A percentile compares a stretch with the other conserved stretches of the same genome.
Evolutionary conservation across 2,113 vertebrate genomes (phyloP).

Genomic region (Agapornis roseicollis): DNA sequence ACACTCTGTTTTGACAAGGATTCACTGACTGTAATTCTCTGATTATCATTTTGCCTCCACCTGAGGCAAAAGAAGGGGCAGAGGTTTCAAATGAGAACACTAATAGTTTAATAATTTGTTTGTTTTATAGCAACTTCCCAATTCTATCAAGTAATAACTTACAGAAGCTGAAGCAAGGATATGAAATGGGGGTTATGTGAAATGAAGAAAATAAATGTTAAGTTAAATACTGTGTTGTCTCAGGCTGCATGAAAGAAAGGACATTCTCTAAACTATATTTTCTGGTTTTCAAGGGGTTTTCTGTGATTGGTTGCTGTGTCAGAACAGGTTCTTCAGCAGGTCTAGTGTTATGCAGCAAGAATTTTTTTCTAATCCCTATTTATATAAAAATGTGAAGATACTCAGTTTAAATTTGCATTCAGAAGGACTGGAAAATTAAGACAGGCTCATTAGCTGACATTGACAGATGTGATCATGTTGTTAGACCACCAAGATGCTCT

Average conservation of each 20-base stretch:
- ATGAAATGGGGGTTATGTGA: background rate
- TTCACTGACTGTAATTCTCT: background rate
- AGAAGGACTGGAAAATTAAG: background rate
- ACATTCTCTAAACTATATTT: background rate
- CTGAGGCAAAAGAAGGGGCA: background rate
- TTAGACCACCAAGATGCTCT: background rate
- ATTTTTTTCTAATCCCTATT: background rate
- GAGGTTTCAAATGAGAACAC: background rate
- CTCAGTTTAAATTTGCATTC: background rate
- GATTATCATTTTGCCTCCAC: background rate
- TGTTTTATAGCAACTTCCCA: background rate
- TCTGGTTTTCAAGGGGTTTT: background rate
- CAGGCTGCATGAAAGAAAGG: background rate
- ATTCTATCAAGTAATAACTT: background rate
- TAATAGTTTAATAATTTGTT: background rate
- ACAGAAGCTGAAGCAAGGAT: background rate
- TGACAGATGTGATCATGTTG: background rate
- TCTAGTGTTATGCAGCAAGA: background rate
- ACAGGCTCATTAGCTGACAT: fast-evolving
- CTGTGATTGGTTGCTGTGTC: background rate
- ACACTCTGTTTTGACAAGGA: background rate
- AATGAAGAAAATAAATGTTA: background rate
- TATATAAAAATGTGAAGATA: background rate
- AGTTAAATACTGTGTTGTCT: background rate
- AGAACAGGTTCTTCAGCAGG: background rate